Base-by-base conservation (phyloP, 2,797 vertebrate genomes). In the Microtus obscurus region DNA sequence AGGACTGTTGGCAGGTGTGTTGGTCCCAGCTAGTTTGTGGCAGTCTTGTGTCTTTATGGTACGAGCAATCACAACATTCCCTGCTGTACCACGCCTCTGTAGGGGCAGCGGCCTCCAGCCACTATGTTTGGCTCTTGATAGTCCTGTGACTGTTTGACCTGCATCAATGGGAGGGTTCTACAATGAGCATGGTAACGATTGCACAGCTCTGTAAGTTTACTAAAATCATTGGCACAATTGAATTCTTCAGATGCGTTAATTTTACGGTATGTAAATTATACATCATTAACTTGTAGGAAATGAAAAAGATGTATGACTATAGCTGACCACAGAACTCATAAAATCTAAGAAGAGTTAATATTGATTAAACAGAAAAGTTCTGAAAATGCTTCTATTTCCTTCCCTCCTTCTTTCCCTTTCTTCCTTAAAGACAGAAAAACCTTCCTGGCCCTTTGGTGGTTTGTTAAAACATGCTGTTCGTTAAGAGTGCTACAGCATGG, bases 251-350 rank as follows among this genome's bases (percentile, higher is more conserved):
- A 37, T 29, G 67, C 65, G 37, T 87, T n/a, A 43, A 59, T 82
- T 91, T 94, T 74, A 77, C 78, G 65, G 29, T 19, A 17, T 90
- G 21, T 89, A 88, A 95, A 74, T 56, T 86, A 71, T 40, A 25
- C 73, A 5, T 90, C 21, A 74, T 0, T 53, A 45, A 95, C 29
- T 51, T 76, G 85, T 81, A 48, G 86, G 61, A 93, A 81, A 69
- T 86, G 53, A 88, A 45, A 95, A 19, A 82, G n/a, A 51, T 87
- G 69, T 13, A 0, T 86, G 40, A 92, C 37, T 17, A 5, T 83
- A 77, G 43, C 65, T n/a, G 29, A 91, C 61, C 76, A 8, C 27
- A 65, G 81, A 81, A 73, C 40, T 76, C n/a, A 86, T 56, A 85
- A 86, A 77, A 92, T 67, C 51, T 73, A 21, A 87, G 31, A 78